Conservation (phyloP, 1,140 invertebrate genomes). For the silkworm (Bombyx mori) region DNA sequence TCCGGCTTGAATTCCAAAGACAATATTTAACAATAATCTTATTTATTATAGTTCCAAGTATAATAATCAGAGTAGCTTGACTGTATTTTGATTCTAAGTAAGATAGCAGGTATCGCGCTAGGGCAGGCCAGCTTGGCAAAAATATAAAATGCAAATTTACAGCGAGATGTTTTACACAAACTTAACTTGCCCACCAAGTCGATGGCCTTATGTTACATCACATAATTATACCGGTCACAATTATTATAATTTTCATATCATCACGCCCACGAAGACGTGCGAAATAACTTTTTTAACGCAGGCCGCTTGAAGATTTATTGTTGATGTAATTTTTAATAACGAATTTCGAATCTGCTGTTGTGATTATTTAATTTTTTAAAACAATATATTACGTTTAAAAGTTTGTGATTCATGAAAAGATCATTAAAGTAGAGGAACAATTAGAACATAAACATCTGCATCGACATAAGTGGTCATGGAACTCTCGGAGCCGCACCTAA, state of each 20-base stretch:
- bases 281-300: conserved; percentile 54
- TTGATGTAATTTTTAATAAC: no score
- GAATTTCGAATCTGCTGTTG: no score
- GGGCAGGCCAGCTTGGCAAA: conserved; percentile 31
- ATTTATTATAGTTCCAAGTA: not conserved
- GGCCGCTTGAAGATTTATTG: no score
- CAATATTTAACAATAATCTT: no score
- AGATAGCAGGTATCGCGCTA: conserved; percentile 31
- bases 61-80: not conserved
- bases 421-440: conserved; percentile 51
- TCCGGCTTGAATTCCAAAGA: no score
- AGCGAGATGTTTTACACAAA: conserved; percentile 66
- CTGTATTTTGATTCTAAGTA: not conserved
- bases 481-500: conserved; percentile 43
- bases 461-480: conserved; percentile 36
- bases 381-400: not conserved
- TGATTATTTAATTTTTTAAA: no score
- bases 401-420: conserved; percentile 37
- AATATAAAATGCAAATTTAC: conserved; percentile 69
- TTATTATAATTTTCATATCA: conserved; percentile 70
- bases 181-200: conserved; percentile 58
- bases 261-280: conserved; percentile 60
- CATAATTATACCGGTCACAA: conserved; percentile 59
- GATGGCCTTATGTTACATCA: conserved; percentile 55
- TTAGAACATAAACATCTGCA: conserved; percentile 63